Evolutionary conservation across 2,113 vertebrate genomes (phyloP).

Genomic region (Aegithalos caudatus): DNA sequence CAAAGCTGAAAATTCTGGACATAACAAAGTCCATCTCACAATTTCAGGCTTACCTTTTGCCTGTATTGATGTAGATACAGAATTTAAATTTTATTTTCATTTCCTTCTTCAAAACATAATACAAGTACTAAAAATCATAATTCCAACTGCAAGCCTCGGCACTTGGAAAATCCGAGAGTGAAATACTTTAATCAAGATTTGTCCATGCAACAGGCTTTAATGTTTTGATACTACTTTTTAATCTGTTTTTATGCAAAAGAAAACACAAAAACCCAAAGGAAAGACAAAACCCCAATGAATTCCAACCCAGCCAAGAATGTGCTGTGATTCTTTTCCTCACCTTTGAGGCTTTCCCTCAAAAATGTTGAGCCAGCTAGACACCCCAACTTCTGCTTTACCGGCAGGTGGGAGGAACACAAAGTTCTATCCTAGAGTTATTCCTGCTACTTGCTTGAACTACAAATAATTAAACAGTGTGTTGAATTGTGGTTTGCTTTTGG

Average conservation of each 20-base stretch:
- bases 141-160: background rate
- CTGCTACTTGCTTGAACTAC: background rate
- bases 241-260: background rate
- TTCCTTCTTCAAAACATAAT: background rate
- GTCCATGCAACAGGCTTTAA: background rate
- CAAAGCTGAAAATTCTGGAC: background rate
- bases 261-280: background rate
- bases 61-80: rapidly evolving
- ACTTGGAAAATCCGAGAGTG: background rate
- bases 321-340: background rate
- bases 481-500: background rate
- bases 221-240: background rate
- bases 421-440: background rate
- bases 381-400: background rate
- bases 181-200: background rate
- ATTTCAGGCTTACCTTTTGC: background rate
- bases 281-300: background rate
- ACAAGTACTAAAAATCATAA: background rate
- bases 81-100: background rate
- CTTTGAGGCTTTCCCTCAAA: background rate
- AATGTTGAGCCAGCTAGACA: background rate
- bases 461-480: background rate
- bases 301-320: background rate
- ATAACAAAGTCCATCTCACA: background rate
- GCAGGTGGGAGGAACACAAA: background rate